These are phyloP conservation scores for Dynastes tityus DNA, from an alignment of 2,888 invertebrate genomes.

Conservation along the genomic window DNA sequence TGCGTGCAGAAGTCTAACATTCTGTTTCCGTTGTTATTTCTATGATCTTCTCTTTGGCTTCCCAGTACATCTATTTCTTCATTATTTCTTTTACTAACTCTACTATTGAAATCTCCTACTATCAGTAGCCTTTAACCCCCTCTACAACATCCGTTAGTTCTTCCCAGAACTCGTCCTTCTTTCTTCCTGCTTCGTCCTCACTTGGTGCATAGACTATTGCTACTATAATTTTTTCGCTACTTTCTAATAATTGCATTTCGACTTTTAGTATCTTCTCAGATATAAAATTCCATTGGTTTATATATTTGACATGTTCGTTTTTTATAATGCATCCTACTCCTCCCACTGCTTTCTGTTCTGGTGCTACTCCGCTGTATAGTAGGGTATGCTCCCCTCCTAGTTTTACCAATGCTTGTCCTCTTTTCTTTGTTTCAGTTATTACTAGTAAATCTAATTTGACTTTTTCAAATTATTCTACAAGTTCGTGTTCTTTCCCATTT, in stretches of 20 bases:
- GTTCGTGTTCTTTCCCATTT: not conserved
- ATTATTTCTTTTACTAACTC: too few relatives aligned
- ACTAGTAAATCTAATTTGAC: not conserved
- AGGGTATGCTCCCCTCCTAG: conserved; percentile 11
- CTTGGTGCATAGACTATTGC: conserved; percentile 41
- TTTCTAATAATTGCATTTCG: not conserved
- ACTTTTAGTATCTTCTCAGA: conserved; percentile 42
- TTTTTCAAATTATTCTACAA: not conserved
- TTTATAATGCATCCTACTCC: conserved; percentile 29
- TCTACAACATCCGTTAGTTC: not conserved
- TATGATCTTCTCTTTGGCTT: too few relatives aligned
- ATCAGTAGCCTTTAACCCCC: too few relatives aligned
- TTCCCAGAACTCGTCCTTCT: conserved; percentile 46
- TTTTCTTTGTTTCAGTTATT: conserved; percentile 1
- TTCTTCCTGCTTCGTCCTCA: conserved; percentile 20
- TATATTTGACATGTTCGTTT: conserved; percentile 24
- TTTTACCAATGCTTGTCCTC: not conserved
- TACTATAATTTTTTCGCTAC: conserved; percentile 35
- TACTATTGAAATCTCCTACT: too few relatives aligned
- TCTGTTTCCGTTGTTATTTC: too few relatives aligned
- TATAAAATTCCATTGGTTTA: conserved; percentile 25
- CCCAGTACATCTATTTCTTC: too few relatives aligned
- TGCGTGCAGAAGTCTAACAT: too few relatives aligned
- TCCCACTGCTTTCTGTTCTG: conserved; percentile 20
- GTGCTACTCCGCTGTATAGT: conserved; percentile 22